These are phyloP conservation scores for Apolygus lucorum DNA, from an alignment of 1,140 invertebrate species.

Conservation along the genomic window DNA sequence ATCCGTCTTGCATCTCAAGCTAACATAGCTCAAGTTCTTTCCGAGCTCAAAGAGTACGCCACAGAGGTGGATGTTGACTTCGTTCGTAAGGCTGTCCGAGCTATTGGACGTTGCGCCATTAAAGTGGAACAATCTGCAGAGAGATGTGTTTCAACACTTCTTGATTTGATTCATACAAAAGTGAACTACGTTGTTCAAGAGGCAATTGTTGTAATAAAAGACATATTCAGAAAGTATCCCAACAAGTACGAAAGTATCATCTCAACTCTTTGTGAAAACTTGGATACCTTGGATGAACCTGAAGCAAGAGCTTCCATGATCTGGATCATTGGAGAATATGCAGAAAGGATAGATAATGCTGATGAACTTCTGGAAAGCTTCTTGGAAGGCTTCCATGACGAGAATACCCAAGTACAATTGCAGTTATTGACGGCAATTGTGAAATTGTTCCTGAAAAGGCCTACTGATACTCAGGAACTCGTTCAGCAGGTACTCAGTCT, in stretches of 20 bases:
- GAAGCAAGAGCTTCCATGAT: conserved; percentile 99
- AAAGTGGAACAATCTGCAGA: conserved; percentile 99
- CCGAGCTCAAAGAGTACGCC: conserved; percentile 96
- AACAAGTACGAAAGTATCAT: conserved; percentile 99
- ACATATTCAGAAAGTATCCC: conserved; percentile 99
- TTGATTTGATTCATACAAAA: conserved; percentile 99
- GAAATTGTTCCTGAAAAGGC: conserved; percentile 95
- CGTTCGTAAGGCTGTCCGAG: conserved; percentile 94
- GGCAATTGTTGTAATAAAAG: conserved; percentile 99
- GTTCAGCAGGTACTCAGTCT: conserved; percentile 89
- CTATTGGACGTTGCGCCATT: conserved; percentile 97
- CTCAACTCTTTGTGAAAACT: conserved; percentile 96
- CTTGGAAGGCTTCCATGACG: conserved; percentile 99
- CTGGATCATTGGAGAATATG: conserved; percentile 99
- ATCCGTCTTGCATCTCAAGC: conserved; percentile 95
- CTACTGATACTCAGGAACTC: conserved; percentile 95
- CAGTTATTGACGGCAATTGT: conserved; percentile 96
- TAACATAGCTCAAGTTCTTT: conserved; percentile 97
- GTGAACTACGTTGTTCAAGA: conserved; percentile 99
- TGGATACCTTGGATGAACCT: conserved; percentile 97
- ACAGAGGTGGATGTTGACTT: conserved; percentile 99
- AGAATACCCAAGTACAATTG: conserved; percentile 97
- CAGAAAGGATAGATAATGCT: conserved; percentile 98
- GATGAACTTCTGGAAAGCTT: conserved; percentile 97
- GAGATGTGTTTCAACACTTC: conserved; percentile 91